phyloP scores from a whole-genome alignment of 2,113 vertebrate species.

The Hippocampus comes region DNA sequence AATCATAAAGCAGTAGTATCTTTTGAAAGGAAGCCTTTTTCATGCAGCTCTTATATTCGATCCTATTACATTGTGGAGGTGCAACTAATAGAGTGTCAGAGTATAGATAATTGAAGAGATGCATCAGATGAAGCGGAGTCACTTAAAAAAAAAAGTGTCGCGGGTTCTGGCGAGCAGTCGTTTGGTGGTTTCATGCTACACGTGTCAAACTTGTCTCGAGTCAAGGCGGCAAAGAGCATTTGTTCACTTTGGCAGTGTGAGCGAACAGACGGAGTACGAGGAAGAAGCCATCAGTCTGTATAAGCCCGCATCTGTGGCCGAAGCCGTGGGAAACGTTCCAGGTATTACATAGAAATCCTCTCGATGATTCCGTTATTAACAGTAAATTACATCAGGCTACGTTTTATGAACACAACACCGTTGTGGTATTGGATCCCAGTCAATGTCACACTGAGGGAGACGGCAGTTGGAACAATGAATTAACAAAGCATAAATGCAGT shows the following conservation, averaged over 20 bases:
- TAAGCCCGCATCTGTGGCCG: constrained; percentile 29
- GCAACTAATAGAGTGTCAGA: neutral
- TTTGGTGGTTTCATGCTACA: constrained; percentile 43
- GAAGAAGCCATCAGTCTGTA: constrained; percentile 38
- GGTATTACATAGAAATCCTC: constrained; percentile 11
- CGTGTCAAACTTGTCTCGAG: constrained; percentile 44
- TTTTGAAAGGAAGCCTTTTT: neutral
- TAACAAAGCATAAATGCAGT: constrained; percentile 3
- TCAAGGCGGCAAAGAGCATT: constrained; percentile 48
- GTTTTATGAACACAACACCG: constrained; percentile 5
- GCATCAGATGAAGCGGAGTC: constrained; percentile 6
- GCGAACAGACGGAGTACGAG: constrained; percentile 49
- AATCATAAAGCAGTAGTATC: neutral
- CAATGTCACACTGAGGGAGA: neutral
- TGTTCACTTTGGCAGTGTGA: constrained; percentile 45
- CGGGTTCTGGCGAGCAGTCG: constrained; percentile 35
- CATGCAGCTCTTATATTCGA: neutral
- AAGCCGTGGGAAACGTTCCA: constrained; percentile 25
- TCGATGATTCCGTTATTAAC: constrained; percentile 14
- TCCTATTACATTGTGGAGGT: neutral
- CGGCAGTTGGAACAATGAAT: neutral
- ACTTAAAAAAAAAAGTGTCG: neutral
- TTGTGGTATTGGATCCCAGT: constrained; percentile 1
- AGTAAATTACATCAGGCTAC: neutral
- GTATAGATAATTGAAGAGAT: constrained; percentile 15